phyloP scores from a whole-genome alignment of 2,888 invertebrate genomes.

The Platynereis dumerilii region DNA sequence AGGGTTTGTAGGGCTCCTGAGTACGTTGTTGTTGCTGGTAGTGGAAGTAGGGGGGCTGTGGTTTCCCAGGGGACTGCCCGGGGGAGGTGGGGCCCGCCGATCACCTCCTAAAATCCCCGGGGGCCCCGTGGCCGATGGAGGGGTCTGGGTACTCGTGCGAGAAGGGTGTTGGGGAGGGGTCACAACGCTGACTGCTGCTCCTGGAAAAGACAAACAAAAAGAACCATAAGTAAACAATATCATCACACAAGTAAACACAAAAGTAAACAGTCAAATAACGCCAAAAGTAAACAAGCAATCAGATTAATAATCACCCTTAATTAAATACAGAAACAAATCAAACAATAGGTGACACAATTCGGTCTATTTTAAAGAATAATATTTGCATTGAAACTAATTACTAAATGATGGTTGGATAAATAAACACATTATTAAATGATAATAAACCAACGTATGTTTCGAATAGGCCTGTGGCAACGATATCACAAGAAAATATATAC shows the following conservation, averaged over 20 bases:
- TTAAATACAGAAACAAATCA: too few relatives aligned
- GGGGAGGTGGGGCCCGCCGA: constrained; percentile 7
- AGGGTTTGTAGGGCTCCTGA: neutral
- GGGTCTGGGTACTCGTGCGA: constrained; percentile 9
- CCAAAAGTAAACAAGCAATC: neutral
- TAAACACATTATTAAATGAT: too few relatives aligned
- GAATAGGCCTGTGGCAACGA: too few relatives aligned
- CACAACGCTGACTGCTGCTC: constrained; percentile 19
- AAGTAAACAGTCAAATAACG: too few relatives aligned
- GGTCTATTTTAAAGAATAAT: too few relatives aligned
- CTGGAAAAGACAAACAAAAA: constrained; percentile 10
- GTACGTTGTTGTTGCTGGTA: constrained; percentile 1
- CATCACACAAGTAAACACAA: neutral
- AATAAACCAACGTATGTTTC: too few relatives aligned
- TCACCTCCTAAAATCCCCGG: constrained; percentile 1
- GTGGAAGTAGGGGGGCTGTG: constrained; percentile 10
- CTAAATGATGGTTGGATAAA: too few relatives aligned
- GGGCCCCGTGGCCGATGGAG: constrained; percentile 16
- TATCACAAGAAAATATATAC: too few relatives aligned
- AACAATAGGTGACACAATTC: too few relatives aligned
- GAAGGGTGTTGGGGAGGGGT: constrained; percentile 12
- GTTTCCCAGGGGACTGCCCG: neutral
- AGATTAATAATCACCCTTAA: too few relatives aligned
- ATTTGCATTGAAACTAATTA: too few relatives aligned
- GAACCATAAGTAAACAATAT: too few relatives aligned